A percentile compares a stretch with the other conserved stretches of the same genome.
phyloP scores from a whole-genome alignment of 2,797 vertebrate species.

The Sorex maritimensis region DNA sequence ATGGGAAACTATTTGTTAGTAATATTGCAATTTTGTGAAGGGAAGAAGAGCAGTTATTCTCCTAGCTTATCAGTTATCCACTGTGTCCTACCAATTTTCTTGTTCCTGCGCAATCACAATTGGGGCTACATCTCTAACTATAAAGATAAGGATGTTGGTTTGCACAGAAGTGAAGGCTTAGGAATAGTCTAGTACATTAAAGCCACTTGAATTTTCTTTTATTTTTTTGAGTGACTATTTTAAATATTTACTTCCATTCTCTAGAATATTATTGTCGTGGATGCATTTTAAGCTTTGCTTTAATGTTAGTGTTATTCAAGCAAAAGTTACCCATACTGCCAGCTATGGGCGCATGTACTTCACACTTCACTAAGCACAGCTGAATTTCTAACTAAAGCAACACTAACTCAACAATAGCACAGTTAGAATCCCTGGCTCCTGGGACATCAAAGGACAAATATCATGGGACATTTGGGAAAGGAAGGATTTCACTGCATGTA shows the following conservation, averaged over 20 bases:
- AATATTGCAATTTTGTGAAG: too few relatives aligned
- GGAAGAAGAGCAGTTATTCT: not conserved
- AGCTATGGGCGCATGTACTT: not conserved
- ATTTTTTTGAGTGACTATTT: not conserved
- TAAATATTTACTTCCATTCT: slow-evolving; percentile 6
- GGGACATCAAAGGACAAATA: slow-evolving; percentile 31
- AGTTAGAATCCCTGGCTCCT: not conserved
- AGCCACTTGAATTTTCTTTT: not conserved
- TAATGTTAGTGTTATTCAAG: slow-evolving; percentile 13
- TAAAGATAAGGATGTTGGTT: not conserved
- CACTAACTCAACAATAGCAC: not conserved
- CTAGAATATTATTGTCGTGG: slow-evolving; percentile 15
- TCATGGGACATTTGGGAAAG: slow-evolving; percentile 27
- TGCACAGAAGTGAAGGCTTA: not conserved
- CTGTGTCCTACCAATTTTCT: not conserved
- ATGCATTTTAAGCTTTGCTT: not conserved
- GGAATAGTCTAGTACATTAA: not conserved
- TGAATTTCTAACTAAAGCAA: slow-evolving; percentile 10
- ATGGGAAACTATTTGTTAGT: too few relatives aligned
- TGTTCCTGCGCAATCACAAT: not conserved
- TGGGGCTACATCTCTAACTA: not conserved
- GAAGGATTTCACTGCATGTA: not conserved
- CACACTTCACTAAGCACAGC: not conserved
- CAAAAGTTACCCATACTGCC: not conserved
- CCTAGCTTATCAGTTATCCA: not conserved